Evolutionary conservation across 2,888 invertebrate species (phyloP).

Genomic region (Xylophagus ater): DNA sequence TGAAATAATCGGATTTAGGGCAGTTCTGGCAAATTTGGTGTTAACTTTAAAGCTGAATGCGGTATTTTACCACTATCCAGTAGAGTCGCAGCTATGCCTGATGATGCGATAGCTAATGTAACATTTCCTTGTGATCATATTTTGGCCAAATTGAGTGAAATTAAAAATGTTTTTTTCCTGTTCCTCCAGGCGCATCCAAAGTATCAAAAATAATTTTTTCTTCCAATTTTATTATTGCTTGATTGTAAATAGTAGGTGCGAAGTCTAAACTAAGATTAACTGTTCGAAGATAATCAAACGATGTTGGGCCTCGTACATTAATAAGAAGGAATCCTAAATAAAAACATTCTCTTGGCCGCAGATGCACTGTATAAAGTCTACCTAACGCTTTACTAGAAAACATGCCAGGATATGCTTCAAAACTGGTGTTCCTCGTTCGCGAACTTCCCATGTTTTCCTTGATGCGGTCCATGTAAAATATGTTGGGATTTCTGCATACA

Average conservation of each 20-base stretch:
- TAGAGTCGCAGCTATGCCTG: conserved; percentile 18
- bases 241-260: too few relatives aligned
- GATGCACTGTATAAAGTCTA: too few relatives aligned
- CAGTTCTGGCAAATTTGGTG: conserved; percentile 11
- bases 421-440: conserved; percentile 22
- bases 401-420: conserved; percentile 19
- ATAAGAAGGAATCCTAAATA: conserved; percentile 11
- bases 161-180: too few relatives aligned
- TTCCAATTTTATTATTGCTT: too few relatives aligned
- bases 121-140: conserved; percentile 6
- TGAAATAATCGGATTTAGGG: too few relatives aligned
- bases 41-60: conserved; percentile 12
- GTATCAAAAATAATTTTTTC: too few relatives aligned
- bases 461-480: conserved; percentile 26
- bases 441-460: conserved; percentile 23
- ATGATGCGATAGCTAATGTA: conserved; percentile 7
- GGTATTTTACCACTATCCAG: conserved; percentile 23
- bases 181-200: too few relatives aligned
- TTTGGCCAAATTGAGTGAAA: too few relatives aligned
- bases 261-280: too few relatives aligned
- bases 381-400: conserved; percentile 25
- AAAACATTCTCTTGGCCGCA: conserved; percentile 24
- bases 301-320: too few relatives aligned
- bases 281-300: too few relatives aligned
- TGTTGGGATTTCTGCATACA: conserved; percentile 25